Evolutionary conservation across 1,140 invertebrate species (phyloP).

Genomic region (Panagrolaimus sp.): DNA sequence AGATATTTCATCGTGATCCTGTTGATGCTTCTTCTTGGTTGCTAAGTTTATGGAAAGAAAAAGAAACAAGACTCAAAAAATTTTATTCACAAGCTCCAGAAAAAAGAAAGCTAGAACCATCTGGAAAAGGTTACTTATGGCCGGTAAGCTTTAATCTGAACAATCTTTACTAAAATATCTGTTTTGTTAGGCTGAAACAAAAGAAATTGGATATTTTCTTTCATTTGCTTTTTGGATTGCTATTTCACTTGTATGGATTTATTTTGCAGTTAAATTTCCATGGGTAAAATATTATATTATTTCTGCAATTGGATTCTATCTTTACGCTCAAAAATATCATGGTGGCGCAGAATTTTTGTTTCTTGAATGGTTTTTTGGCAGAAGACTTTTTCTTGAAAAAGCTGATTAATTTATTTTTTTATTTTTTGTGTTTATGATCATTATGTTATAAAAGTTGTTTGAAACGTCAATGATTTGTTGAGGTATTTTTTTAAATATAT

Average conservation of each 20-base stretch:
- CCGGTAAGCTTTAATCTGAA: slow-evolving; percentile 35
- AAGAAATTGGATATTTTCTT: slow-evolving; percentile 31
- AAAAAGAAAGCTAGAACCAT: slow-evolving; percentile 29
- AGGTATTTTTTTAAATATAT: too few relatives aligned
- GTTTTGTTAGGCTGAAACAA: slow-evolving; percentile 33
- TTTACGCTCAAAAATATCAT: slow-evolving; percentile 26
- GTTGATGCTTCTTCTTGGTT: slow-evolving; percentile 63
- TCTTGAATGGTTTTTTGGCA: slow-evolving; percentile 43
- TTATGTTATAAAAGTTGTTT: too few relatives aligned
- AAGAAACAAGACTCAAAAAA: slow-evolving; percentile 66
- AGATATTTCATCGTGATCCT: slow-evolving; percentile 59
- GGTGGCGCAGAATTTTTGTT: slow-evolving; percentile 46
- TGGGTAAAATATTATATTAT: slow-evolving; percentile 1
- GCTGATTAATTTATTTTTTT: background rate
- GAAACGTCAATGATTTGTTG: too few relatives aligned
- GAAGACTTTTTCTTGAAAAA: slow-evolving; percentile 22
- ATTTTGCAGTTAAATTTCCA: slow-evolving; percentile 24
- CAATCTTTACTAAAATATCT: background rate
- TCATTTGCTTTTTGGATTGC: slow-evolving; percentile 44
- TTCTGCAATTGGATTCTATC: slow-evolving; percentile 15
- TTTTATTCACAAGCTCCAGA: slow-evolving; percentile 59
- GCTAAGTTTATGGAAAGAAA: slow-evolving; percentile 67
- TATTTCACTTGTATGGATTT: slow-evolving; percentile 36
- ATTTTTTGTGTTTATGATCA: background rate
- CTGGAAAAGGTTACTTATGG: slow-evolving; percentile 40